Conservation (phyloP, 2,888 invertebrate species). For the Antheraea assamensis region DNA sequence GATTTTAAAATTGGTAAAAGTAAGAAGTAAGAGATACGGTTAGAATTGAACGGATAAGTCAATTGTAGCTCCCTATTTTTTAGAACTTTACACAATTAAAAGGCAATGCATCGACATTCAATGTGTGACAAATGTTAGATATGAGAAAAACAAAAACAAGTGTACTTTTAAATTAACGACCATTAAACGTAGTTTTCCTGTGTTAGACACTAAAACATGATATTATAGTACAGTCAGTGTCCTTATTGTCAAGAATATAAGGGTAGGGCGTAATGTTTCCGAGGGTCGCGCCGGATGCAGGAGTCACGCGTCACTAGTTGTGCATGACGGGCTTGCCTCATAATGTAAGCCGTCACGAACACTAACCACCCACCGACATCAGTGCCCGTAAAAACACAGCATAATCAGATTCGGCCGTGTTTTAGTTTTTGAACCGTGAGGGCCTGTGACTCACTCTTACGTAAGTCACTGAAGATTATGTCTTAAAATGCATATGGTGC, state of each 20-base stretch:
- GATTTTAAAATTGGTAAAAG: no score
- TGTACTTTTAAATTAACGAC: no score
- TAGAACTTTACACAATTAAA: background rate
- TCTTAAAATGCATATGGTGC: constrained; percentile 3
- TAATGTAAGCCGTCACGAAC: constrained; percentile 34
- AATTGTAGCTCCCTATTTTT: no score
- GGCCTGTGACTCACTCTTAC: constrained; percentile 32
- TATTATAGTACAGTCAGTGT: constrained; percentile 4
- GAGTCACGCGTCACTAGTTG: constrained; percentile 69
- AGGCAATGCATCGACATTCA: background rate
- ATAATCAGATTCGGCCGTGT: constrained; percentile 30
- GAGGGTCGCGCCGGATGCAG: constrained; percentile 70
- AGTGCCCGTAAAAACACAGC: constrained; percentile 26
- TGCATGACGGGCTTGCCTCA: constrained; percentile 73
- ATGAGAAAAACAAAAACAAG: background rate
- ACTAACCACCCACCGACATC: background rate
- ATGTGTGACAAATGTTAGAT: background rate
- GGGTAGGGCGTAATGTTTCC: constrained; percentile 68
- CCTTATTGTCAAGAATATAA: constrained; percentile 21
- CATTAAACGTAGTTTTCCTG: background rate
- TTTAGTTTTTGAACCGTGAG: constrained; percentile 41
- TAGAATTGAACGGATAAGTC: no score
- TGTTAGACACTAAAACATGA: background rate
- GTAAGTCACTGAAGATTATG: constrained; percentile 37
- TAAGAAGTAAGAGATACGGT: no score